These are phyloP conservation scores for Chamaea fasciata DNA, from an alignment of 2,113 vertebrate species.

Conservation along the genomic window DNA sequence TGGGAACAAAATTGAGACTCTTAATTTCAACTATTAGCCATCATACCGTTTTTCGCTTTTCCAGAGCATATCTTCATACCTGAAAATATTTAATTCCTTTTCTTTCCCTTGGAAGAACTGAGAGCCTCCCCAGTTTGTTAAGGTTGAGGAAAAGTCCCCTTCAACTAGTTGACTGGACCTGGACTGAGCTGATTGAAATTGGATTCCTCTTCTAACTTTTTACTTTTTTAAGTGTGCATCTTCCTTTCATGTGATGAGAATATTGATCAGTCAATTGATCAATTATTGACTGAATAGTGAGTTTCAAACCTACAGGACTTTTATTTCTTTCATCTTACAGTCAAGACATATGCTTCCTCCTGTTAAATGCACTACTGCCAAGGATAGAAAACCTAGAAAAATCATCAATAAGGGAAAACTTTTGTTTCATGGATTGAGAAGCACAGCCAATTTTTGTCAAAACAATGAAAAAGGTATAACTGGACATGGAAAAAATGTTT, in stretches of 20 bases:
- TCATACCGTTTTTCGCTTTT: neutral
- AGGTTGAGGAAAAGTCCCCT: neutral
- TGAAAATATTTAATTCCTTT: neutral
- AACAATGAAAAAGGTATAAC: neutral
- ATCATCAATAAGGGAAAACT: neutral
- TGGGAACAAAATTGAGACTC: neutral
- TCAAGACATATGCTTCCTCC: neutral
- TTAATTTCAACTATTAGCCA: neutral
- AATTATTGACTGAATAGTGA: neutral
- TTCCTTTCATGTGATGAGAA: neutral
- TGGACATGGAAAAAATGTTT: neutral
- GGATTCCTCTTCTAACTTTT: neutral
- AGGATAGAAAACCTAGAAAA: neutral
- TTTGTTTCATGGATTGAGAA: neutral
- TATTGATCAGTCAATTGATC: neutral
- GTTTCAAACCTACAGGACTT: neutral
- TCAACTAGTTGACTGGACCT: neutral
- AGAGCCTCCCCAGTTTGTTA: neutral
- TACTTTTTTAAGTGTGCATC: neutral
- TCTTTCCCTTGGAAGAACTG: neutral
- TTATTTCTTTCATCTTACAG: neutral
- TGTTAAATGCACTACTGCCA: neutral
- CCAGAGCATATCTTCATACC: neutral
- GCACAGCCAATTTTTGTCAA: neutral
- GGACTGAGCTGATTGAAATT: neutral